Evolutionary conservation across 2,113 vertebrate species (phyloP).

Genomic region (Tychaedon coryphoeus): DNA sequence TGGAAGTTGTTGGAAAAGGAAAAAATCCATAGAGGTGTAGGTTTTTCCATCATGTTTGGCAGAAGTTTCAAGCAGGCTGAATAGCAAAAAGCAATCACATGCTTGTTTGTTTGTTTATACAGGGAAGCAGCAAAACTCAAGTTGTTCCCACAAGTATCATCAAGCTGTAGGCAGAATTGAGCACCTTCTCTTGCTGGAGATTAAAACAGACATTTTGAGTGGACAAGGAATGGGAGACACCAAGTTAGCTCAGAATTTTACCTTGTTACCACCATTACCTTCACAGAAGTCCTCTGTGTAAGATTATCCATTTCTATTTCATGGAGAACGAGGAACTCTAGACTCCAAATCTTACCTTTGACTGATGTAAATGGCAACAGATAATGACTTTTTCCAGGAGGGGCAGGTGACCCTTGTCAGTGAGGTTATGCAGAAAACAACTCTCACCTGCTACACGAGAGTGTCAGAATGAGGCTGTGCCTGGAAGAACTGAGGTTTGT

Average conservation of each 20-base stretch:
- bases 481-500: not conserved
- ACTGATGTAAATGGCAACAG: not conserved
- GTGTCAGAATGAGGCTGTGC: not conserved
- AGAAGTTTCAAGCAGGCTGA: not conserved
- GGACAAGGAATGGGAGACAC: not conserved
- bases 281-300: not conserved
- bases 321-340: not conserved
- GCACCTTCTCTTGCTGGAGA: not conserved
- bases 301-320: not conserved
- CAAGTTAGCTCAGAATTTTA: not conserved
- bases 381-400: not conserved
- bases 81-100: not conserved
- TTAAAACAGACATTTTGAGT: not conserved
- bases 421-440: not conserved
- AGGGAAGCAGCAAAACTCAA: not conserved
- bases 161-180: not conserved
- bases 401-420: not conserved
- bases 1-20: not conserved
- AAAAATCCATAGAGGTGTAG: not conserved
- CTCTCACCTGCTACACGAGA: not conserved
- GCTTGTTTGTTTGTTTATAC: not conserved
- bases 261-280: not conserved
- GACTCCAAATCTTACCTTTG: not conserved
- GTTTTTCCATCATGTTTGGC: not conserved
- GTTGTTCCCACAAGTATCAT: not conserved